Base-by-base conservation (phyloP, 1,140 invertebrate species). In the Penaeus indicus region DNA sequence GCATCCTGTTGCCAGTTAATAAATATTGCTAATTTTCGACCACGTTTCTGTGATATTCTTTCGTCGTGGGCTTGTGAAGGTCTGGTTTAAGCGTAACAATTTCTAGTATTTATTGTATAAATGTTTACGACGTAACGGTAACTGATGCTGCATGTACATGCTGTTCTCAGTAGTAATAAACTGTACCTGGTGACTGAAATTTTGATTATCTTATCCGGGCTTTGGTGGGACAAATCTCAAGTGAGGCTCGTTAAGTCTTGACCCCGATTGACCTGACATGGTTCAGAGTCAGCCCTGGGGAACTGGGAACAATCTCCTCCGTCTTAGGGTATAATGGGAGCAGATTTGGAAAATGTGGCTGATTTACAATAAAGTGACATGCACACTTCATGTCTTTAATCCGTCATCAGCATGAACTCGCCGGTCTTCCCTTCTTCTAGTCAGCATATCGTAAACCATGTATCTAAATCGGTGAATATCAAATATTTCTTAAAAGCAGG, bases 211-310 rank as follows among this genome's bases (percentile, higher is more conserved):
- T 54, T 54, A 54, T 54, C 78, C 54, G 22, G 16, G 19, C 38
- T 21, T 47, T 22, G 78, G 38, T 80, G 78, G 42, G 78, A 80
- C 38, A 25, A 47, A 80, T 80, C 42, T 80, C 78, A 60, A 60
- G 78, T 60, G 78, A 54, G 21, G 54, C 78, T 80, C 78, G 61
- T 80, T 80, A 80, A 80, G 19, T 16, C 32, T 25, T 54, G 78
- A 80, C 42, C 78, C 32, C 78, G 32, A 25, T n/a, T 80, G 78
- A 80, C 78, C 78, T 80, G 78, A 80, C 78, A 80, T 60, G 78
- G 78, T 22, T 80, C 78, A 80, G 54, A 47, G 78, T 22, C 75
- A 16, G 42, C 78, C 78, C 38, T 54, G 19, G 78, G 78, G 78
- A 54, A 10, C 16, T 18, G 42, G 38, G 25, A 47, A 80, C 78